These are phyloP conservation scores for Brachionus calyciflorus DNA, from an alignment of 1,140 invertebrate species.

Conservation along the genomic window DNA sequence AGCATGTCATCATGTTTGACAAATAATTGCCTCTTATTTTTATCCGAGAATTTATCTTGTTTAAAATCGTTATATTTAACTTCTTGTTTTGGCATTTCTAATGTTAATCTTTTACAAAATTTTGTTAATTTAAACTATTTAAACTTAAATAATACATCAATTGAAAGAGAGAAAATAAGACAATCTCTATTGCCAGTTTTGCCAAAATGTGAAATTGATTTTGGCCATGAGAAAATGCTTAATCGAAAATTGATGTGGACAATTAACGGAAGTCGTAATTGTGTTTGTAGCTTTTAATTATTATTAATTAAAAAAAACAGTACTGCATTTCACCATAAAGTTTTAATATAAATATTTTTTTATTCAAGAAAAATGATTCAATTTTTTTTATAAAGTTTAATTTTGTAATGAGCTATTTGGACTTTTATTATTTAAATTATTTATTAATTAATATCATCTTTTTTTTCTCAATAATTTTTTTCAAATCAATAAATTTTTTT, in stretches of 20 bases:
- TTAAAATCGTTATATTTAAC: slow-evolving; percentile 30
- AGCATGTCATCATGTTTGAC: slow-evolving; percentile 44
- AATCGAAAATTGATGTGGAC: slow-evolving; percentile 41
- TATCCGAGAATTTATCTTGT: slow-evolving; percentile 11
- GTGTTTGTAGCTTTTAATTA: slow-evolving; percentile 43
- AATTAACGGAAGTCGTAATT: slow-evolving; percentile 44
- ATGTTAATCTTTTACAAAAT: slow-evolving; percentile 27
- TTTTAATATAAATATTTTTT: too few species aligned
- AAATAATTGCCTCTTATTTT: slow-evolving; percentile 18
- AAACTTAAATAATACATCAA: slow-evolving; percentile 44
- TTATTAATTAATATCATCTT: neutral
- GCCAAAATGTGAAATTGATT: slow-evolving; percentile 40
- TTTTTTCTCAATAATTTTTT: neutral
- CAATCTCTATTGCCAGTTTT: slow-evolving; percentile 21
- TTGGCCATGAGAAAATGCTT: slow-evolving; percentile 45
- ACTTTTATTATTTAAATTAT: slow-evolving; percentile 24
- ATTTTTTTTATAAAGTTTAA: neutral
- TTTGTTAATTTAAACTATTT: slow-evolving; percentile 40
- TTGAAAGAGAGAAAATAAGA: slow-evolving; percentile 16
- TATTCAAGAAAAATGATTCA: neutral
- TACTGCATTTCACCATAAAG: too few species aligned
- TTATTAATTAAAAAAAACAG: too few species aligned
- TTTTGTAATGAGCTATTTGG: too few species aligned
- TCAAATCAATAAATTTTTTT: neutral
- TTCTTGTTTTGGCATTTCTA: slow-evolving; percentile 44